phyloP scores from a whole-genome alignment of 1,140 invertebrate genomes.

The Callitettix versicolor region DNA sequence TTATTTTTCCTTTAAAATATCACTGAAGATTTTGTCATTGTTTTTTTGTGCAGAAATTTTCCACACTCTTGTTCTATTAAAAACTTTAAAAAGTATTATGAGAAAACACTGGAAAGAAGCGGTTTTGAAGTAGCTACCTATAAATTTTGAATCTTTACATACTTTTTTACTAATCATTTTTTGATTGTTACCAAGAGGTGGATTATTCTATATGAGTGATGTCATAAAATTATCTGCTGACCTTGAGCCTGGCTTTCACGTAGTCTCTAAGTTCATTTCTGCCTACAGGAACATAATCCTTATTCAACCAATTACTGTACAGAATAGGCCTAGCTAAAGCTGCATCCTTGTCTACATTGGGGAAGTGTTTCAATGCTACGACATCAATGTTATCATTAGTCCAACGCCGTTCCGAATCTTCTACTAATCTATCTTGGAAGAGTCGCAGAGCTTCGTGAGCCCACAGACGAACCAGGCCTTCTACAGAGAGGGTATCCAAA shows the following conservation, averaged over 20 bases:
- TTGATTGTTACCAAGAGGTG: too few relatives aligned
- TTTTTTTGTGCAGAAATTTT: too few relatives aligned
- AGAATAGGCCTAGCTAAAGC: constrained; percentile 85
- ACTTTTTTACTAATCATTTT: too few relatives aligned
- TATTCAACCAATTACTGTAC: constrained; percentile 98
- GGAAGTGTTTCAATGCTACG: constrained; percentile 92
- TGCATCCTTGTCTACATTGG: constrained; percentile 73
- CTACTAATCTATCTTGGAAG: constrained; percentile 93
- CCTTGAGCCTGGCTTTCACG: constrained; percentile 90
- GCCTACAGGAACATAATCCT: constrained; percentile 95
- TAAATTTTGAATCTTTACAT: too few relatives aligned
- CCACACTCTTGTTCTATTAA: too few relatives aligned
- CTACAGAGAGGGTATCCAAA: constrained; percentile 79
- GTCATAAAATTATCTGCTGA: too few relatives aligned
- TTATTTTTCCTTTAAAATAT: too few relatives aligned
- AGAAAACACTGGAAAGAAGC: too few relatives aligned
- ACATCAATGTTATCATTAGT: constrained; percentile 96
- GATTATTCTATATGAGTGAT: too few relatives aligned
- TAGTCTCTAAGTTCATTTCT: constrained; percentile 92
- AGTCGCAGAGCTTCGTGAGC: constrained; percentile 95
- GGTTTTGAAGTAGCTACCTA: too few relatives aligned
- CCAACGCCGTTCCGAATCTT: constrained; percentile 90
- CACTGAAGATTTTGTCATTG: too few relatives aligned
- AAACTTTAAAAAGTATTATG: too few relatives aligned
- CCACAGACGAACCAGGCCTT: constrained; percentile 94